Conservation (phyloP, 2,797 vertebrate species). For the Clarias fuscus region DNA sequence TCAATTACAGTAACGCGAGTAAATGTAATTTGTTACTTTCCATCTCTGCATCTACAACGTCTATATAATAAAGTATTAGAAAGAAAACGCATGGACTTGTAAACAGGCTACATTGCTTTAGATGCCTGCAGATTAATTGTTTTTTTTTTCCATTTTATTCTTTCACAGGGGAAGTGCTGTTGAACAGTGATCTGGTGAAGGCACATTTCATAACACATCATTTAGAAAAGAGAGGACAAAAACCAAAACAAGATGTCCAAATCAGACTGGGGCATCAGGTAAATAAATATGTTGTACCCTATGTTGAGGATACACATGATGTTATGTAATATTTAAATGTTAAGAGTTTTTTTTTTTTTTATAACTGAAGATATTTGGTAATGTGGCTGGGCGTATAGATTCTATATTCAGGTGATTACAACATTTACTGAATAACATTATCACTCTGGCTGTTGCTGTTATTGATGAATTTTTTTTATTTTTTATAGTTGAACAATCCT, state of each 20-base stretch:
- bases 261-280: conserved; percentile 49
- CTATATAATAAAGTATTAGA: too few species aligned
- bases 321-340: not conserved
- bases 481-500: not conserved
- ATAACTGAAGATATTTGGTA: not conserved
- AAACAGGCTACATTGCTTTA: too few species aligned
- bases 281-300: conserved; percentile 27
- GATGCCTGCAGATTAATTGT: too few species aligned
- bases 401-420: not conserved
- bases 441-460: not conserved
- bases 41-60: too few species aligned
- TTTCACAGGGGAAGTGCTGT: conserved; percentile 50
- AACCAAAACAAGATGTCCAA: conserved; percentile 12
- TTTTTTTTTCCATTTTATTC: not conserved
- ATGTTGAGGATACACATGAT: too few species aligned
- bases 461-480: not conserved
- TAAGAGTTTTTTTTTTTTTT: too few species aligned
- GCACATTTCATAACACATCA: conserved; percentile 49
- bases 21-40: too few species aligned
- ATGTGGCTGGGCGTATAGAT: not conserved
- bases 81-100: too few species aligned
- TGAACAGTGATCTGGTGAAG: conserved; percentile 38
- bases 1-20: too few species aligned
- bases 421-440: not conserved
- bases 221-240: fast-evolving